Base-by-base conservation (phyloP, 2,797 vertebrate genomes). In the Champsocephalus gunnari region DNA sequence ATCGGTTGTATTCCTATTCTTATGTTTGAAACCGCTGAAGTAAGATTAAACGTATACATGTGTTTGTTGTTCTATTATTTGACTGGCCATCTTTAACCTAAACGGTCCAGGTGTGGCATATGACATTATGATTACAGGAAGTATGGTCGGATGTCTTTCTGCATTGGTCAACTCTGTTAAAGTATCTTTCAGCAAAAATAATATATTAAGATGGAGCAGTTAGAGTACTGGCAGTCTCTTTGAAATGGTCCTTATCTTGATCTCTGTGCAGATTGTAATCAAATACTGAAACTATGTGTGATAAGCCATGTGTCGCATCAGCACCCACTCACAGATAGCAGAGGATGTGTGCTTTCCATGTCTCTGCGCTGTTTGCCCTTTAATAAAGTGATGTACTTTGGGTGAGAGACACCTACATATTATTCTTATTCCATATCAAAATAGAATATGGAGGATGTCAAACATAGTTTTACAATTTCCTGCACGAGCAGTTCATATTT, bases 241-340 rank as follows among this genome's bases (percentile, higher is more conserved):
- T 60, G 55, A 54, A 49, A 8, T 7, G 14, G 14, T 62, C 56
- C 24, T 63, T 17, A 53, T 72, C 47, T 54, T 63, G 17, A 76
- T 75, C 61, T 44, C 43, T 44, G 28, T 41, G 56, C 58, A 75
- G 67, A 76, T 72, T 76, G 51, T 57, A 75, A 66, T 75, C 63
- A 59, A 63, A 73, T 64, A 24, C 41, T 3, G 9, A 47, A 66
- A 53, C 32, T 47, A 21, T 4, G 28, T 28, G 28, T 28, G 34
- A 54, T 61, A 66, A 81, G 50, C 38, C 24, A 3, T 4, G 13
- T 2, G 59, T 59, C 54, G 43, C 54, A 63, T 72, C 68, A 43
- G 68, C 47, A 47, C 38, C 16, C 16, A 45, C 51, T 51, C 10
- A 9, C 19, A 62, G 70, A 68, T 12, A 38, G 34, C 16, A 61